Conservation (phyloP, 2,113 vertebrate species). For the Nestor notabilis region DNA sequence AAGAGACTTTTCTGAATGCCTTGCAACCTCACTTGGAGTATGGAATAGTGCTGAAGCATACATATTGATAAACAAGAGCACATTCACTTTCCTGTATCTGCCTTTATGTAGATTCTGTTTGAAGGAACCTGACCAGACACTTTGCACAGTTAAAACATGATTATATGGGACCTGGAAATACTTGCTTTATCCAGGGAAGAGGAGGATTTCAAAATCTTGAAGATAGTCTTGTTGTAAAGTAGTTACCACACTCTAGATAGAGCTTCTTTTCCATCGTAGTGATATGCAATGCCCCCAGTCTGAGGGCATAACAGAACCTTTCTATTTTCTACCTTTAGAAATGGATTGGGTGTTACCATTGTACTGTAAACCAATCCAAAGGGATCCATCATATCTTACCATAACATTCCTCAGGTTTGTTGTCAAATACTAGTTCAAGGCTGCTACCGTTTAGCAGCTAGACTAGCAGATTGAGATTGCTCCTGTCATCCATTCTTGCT, state of each 20-base stretch:
- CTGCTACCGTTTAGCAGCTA: background rate
- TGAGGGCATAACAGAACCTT: background rate
- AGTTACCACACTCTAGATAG: background rate
- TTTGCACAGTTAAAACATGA: background rate
- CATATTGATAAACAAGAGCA: background rate
- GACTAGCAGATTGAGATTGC: background rate
- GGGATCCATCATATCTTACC: background rate
- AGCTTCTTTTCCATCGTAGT: background rate
- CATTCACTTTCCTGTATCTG: background rate
- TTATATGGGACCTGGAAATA: background rate
- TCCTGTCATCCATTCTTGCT: background rate
- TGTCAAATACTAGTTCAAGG: background rate
- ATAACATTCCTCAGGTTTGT: background rate
- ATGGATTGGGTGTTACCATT: background rate
- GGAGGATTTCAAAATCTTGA: background rate
- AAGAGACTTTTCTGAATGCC: background rate
- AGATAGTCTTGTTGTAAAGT: fast-evolving
- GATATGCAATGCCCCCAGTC: fast-evolving
- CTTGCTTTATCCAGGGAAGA: background rate
- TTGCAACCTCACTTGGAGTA: background rate
- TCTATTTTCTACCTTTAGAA: background rate
- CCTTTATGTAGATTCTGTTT: background rate
- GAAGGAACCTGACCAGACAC: background rate
- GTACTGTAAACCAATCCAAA: background rate
- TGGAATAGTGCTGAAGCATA: background rate